Evolutionary conservation across 2,888 invertebrate genomes (phyloP).

Genomic region (Cyclophora punctaria): DNA sequence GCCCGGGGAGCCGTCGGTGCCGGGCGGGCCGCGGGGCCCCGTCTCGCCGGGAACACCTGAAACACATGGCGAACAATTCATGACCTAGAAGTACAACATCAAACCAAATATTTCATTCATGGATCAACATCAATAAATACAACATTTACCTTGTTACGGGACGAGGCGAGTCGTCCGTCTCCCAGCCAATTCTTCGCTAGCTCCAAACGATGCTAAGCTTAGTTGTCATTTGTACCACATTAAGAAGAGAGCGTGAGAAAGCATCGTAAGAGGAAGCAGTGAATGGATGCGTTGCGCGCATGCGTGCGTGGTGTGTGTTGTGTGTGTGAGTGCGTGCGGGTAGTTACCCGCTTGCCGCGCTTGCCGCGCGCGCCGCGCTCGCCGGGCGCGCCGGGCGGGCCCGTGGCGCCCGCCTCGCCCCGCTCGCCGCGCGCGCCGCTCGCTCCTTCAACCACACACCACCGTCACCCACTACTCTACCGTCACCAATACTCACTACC

Average conservation of each 20-base stretch:
- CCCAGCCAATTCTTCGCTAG: background rate
- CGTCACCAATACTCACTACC: background rate
- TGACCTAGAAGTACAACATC: too few species aligned
- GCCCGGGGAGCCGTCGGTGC: slow-evolving; percentile 83
- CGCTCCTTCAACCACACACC: slow-evolving; percentile 64
- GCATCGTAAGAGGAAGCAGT: slow-evolving; percentile 4
- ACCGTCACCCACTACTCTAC: slow-evolving; percentile 12
- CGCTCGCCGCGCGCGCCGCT: slow-evolving; percentile 84
- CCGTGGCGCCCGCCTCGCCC: slow-evolving; percentile 85
- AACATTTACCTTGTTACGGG: background rate
- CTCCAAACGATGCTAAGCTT: slow-evolving; percentile 6
- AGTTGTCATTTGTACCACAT: slow-evolving; percentile 53
- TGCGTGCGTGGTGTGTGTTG: slow-evolving; percentile 1
- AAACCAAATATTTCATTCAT: too few species aligned
- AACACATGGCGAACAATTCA: slow-evolving; percentile 6
- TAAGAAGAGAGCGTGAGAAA: slow-evolving; percentile 19
- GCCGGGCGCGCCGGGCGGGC: slow-evolving; percentile 85
- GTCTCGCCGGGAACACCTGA: slow-evolving; percentile 83
- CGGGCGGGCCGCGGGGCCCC: slow-evolving; percentile 84
- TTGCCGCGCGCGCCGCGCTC: slow-evolving; percentile 94
- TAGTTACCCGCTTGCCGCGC: slow-evolving; percentile 92
- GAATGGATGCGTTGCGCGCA: slow-evolving; percentile 15
- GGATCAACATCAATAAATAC: too few species aligned
- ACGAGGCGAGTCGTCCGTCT: background rate
- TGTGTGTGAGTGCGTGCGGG: background rate